Evolutionary conservation across 2,888 invertebrate genomes (phyloP).

Genomic region (Blastobasis adustella): DNA sequence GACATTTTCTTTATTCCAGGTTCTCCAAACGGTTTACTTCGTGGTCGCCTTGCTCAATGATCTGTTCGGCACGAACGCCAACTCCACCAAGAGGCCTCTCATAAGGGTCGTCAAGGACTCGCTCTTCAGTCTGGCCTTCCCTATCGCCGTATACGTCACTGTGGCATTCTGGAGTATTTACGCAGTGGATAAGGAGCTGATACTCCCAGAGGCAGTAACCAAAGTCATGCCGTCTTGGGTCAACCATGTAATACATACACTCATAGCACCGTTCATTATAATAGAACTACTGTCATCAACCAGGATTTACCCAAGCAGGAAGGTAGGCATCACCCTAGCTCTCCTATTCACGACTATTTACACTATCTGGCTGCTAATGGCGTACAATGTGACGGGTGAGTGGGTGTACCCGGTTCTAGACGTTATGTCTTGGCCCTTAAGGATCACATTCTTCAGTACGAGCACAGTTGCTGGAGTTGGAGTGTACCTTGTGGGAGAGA

Average conservation of each 20-base stretch:
- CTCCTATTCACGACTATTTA: slow-evolving; percentile 71
- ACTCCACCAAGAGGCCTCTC: slow-evolving; percentile 72
- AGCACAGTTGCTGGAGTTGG: slow-evolving; percentile 67
- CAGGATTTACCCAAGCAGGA: background rate
- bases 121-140: slow-evolving; percentile 81
- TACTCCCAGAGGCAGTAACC: slow-evolving; percentile 87
- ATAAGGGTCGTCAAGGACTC: slow-evolving; percentile 80
- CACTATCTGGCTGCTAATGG: slow-evolving; percentile 80
- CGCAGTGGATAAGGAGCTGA: slow-evolving; percentile 88
- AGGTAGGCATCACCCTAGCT: background rate
- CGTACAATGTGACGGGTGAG: slow-evolving; percentile 79
- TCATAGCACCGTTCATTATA: slow-evolving; percentile 83
- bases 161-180: slow-evolving; percentile 90
- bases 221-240: slow-evolving; percentile 89
- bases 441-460: slow-evolving; percentile 79
- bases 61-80: slow-evolving; percentile 80
- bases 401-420: slow-evolving; percentile 95
- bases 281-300: slow-evolving; percentile 81
- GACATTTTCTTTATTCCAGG: slow-evolving; percentile 61
- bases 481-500: slow-evolving; percentile 1
- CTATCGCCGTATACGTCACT: slow-evolving; percentile 87
- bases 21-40: slow-evolving; percentile 84
- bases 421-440: slow-evolving; percentile 79
- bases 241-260: slow-evolving; percentile 92
- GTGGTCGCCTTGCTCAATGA: slow-evolving; percentile 83